Conservation (phyloP, 1,140 invertebrate species). For the Psilanteris sp. region DNA sequence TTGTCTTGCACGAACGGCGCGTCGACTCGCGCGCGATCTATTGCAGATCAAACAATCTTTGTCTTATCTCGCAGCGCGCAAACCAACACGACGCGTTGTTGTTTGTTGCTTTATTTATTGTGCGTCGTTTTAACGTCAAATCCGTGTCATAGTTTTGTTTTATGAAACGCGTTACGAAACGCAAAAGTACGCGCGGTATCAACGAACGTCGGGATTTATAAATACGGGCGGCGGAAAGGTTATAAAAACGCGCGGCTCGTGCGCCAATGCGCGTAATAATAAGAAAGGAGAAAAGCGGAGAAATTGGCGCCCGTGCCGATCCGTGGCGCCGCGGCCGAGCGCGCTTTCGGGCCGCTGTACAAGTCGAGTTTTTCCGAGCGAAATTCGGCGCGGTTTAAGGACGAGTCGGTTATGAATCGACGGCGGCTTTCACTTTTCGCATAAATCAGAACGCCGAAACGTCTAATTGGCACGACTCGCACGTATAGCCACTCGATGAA, state of each 20-base stretch:
- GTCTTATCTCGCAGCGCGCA: constrained; percentile 23
- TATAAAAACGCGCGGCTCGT: constrained; percentile 4
- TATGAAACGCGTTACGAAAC: constrained; percentile 6
- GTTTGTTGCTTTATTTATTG: constrained; percentile 24
- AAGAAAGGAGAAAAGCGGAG: too few relatives aligned
- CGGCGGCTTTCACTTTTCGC: constrained; percentile 22
- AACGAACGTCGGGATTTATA: constrained; percentile 29
- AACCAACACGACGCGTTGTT: constrained; percentile 33
- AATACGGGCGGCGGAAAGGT: constrained; percentile 11
- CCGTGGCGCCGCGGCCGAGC: too few relatives aligned
- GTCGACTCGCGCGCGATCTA: background rate
- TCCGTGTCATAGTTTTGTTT: constrained; percentile 31
- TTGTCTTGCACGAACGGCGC: constrained; percentile 15
- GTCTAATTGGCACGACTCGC: constrained; percentile 36
- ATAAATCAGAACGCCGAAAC: constrained; percentile 28
- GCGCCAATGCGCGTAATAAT: constrained; percentile 1
- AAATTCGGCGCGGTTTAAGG: constrained; percentile 1
- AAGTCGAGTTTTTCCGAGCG: background rate
- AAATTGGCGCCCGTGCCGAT: too few relatives aligned
- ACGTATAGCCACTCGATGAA: background rate
- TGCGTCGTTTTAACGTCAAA: constrained; percentile 19
- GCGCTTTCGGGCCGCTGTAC: too few relatives aligned
- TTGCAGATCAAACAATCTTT: constrained; percentile 26
- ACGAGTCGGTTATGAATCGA: constrained; percentile 2
- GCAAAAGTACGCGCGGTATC: constrained; percentile 28